phyloP scores from a whole-genome alignment of 2,888 invertebrate genomes.

The Lasius fuliginosus region DNA sequence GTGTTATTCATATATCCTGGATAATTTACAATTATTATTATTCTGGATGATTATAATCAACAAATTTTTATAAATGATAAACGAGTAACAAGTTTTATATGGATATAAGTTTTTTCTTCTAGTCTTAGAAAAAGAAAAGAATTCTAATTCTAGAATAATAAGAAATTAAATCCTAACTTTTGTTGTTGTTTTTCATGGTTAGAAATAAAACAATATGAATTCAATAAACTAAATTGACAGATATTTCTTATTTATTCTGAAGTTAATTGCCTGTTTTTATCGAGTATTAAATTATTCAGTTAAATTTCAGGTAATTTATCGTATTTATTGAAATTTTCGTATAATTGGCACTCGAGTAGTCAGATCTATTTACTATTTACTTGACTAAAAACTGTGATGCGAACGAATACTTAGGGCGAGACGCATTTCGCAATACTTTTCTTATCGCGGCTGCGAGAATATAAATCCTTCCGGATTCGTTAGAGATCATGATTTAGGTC shows the following conservation, averaged over 20 bases:
- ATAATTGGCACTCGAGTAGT: background rate
- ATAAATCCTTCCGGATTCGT: slow-evolving; percentile 35
- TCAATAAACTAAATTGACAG: slow-evolving; percentile 2
- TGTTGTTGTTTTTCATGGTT: background rate
- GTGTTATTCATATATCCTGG: background rate
- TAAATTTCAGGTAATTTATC: slow-evolving; percentile 4
- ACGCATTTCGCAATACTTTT: background rate
- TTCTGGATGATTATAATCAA: background rate
- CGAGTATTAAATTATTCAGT: slow-evolving; percentile 8
- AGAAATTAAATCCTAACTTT: background rate
- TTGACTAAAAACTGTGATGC: background rate
- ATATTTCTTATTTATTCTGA: background rate
- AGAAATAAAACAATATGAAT: background rate
- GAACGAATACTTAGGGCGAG: background rate
- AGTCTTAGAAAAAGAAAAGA: background rate
- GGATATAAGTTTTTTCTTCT: background rate
- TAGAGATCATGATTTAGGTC: slow-evolving; percentile 30
- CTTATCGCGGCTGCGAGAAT: slow-evolving; percentile 16
- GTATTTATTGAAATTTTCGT: slow-evolving; percentile 10
- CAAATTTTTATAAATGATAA: background rate
- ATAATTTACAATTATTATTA: background rate
- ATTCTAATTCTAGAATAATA: background rate
- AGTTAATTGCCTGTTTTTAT: slow-evolving; percentile 15
- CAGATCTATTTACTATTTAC: background rate
- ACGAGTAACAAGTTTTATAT: background rate